phyloP scores from a whole-genome alignment of 2,113 vertebrate genomes.

The Xenus cinereus region DNA sequence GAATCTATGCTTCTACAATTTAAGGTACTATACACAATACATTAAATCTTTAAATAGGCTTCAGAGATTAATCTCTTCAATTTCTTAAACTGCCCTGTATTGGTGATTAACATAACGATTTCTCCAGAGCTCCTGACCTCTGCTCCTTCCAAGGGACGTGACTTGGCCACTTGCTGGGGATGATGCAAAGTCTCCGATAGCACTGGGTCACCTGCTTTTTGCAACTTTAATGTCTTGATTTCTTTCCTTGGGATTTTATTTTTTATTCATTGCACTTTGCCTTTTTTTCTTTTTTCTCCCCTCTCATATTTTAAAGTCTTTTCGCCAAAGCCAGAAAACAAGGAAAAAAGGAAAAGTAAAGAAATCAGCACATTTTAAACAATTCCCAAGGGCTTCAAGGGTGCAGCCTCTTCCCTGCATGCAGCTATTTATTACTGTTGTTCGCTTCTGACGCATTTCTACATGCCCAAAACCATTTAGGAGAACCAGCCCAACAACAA shows the following conservation, averaged over 20 bases:
- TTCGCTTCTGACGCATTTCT: not conserved
- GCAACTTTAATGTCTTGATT: not conserved
- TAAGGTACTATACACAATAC: not conserved
- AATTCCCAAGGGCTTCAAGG: not conserved
- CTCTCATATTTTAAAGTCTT: not conserved
- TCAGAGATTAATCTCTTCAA: not conserved
- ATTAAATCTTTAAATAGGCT: not conserved
- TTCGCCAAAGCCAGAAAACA: not conserved
- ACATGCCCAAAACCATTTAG: not conserved
- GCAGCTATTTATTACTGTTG: not conserved
- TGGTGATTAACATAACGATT: not conserved
- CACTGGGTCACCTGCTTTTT: not conserved
- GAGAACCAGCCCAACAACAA: not conserved
- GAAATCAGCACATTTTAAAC: not conserved
- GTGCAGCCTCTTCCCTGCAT: not conserved
- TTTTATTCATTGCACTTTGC: not conserved
- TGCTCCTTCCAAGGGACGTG: not conserved
- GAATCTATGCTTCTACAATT: not conserved
- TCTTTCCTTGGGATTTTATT: not conserved
- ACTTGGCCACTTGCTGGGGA: not conserved
- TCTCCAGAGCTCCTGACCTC: not conserved
- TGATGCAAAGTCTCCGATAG: not conserved
- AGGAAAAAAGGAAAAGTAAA: not conserved
- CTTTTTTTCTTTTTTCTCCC: not conserved
- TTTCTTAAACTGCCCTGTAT: not conserved